phyloP scores from a whole-genome alignment of 92 coral and sea anemone species.

The Zoanthus sociatus region DNA sequence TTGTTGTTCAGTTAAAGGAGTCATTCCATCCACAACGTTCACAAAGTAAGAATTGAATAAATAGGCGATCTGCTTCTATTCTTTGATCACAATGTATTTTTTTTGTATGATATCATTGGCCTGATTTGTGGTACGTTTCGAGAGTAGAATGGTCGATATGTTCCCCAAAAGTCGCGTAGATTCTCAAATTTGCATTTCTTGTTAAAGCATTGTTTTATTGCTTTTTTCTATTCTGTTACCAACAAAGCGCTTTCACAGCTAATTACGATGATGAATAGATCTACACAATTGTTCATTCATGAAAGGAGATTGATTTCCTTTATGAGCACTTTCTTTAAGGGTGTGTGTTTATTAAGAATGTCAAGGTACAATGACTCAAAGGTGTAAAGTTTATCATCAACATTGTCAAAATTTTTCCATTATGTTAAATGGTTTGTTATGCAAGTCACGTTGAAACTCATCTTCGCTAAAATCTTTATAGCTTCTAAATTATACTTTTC shows the following conservation, averaged over 20 bases:
- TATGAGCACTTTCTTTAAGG: conserved; percentile 43
- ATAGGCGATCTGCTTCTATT: conserved; percentile 5
- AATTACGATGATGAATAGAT: conserved; percentile 47
- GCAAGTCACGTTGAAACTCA: neutral
- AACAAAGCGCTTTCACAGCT: conserved; percentile 46
- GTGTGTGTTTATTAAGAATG: conserved; percentile 55
- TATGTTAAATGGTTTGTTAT: neutral
- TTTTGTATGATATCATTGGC: conserved; percentile 45
- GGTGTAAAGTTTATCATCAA: conserved; percentile 1
- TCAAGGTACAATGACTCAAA: conserved; percentile 14
- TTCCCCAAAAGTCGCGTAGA: conserved; percentile 24
- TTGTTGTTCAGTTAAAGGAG: conserved; percentile 24
- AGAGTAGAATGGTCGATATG: conserved; percentile 39
- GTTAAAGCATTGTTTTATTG: conserved; percentile 18
- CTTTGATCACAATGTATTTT: neutral
- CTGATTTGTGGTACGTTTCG: conserved; percentile 17
- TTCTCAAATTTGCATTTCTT: conserved; percentile 26
- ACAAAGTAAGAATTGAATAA: conserved; percentile 36
- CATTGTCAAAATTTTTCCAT: neutral
- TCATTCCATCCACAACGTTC: conserved; percentile 12
- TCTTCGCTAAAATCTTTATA: neutral
- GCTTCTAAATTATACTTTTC: neutral
- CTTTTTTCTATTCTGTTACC: conserved; percentile 36
- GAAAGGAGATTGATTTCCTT: conserved; percentile 56
- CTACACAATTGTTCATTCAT: conserved; percentile 52